Conservation (phyloP, 2,113 vertebrate genomes). For the Potamarius usumacintae region DNA sequence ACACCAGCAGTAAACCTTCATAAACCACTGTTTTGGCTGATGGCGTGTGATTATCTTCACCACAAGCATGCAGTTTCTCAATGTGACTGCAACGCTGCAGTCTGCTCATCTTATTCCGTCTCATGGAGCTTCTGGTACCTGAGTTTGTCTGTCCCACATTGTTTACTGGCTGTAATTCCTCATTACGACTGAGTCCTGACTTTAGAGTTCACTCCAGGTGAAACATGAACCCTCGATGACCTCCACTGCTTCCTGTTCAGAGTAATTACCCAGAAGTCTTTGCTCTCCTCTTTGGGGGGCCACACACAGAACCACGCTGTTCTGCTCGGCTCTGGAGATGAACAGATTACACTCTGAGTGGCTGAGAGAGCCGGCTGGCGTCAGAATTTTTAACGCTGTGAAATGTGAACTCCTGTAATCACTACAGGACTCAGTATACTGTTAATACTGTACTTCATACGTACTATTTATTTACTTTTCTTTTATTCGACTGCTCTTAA, state of each 20-base stretch:
- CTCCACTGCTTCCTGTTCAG: conserved; percentile 41
- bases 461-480: not conserved
- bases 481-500: not conserved
- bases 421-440: not conserved
- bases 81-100: not conserved
- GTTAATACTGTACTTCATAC: not conserved
- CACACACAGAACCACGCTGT: conserved; percentile 39
- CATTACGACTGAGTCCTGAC: conserved; percentile 40
- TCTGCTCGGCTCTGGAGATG: conserved; percentile 27
- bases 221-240: conserved; percentile 45
- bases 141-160: conserved; percentile 13
- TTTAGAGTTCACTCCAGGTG: conserved; percentile 46
- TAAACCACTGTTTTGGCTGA: not conserved
- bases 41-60: conserved; percentile 16
- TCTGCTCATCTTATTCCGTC: not conserved
- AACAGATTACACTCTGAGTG: conserved; percentile 38
- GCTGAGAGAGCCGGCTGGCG: conserved; percentile 28
- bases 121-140: not conserved
- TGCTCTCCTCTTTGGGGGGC: conserved; percentile 25
- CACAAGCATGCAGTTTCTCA: conserved; percentile 1
- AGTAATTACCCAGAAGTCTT: conserved; percentile 49
- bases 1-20: conserved; percentile 2
- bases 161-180: conserved; percentile 50
- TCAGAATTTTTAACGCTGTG: not conserved
- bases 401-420: not conserved